These are phyloP conservation scores for Melipona quadrifasciata DNA, from an alignment of 1,140 invertebrate species.

Conservation along the genomic window DNA sequence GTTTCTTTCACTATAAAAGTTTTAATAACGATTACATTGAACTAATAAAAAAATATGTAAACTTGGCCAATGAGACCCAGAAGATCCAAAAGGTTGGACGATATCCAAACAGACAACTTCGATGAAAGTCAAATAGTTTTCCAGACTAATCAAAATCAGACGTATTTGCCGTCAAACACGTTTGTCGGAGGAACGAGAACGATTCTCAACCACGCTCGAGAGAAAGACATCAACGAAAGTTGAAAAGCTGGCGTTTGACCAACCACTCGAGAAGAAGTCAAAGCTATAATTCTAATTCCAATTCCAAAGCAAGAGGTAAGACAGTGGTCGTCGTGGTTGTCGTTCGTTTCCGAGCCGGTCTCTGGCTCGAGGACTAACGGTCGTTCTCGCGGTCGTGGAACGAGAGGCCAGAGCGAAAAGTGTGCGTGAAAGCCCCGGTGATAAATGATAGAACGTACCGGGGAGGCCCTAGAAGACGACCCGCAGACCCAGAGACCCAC, in stretches of 20 bases:
- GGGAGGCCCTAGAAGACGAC: constrained; percentile 74
- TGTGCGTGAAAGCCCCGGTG: constrained; percentile 72
- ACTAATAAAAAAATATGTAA: no score
- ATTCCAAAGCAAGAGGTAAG: not conserved
- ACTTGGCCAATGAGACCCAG: no score
- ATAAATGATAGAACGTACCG: constrained; percentile 78
- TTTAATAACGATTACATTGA: no score
- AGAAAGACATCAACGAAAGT: no score
- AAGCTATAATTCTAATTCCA: not conserved
- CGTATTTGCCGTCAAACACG: not conserved
- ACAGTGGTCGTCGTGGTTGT: not conserved
- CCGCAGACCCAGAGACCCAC: constrained; percentile 79
- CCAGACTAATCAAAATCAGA: not conserved
- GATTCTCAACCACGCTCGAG: not conserved
- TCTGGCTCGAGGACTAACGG: constrained; percentile 23
- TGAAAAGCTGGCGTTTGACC: not conserved
- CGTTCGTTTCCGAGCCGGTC: constrained; percentile 25
- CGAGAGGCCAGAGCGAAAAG: constrained; percentile 59
- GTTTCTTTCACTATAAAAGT: no score
- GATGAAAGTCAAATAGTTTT: not conserved
- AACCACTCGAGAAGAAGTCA: not conserved
- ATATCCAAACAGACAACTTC: no score
- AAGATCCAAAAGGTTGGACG: no score
- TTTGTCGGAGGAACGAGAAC: not conserved
- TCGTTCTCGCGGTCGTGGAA: constrained; percentile 16